Evolutionary conservation across 2,797 vertebrate species (phyloP).

Genomic region (Ibycter americanus): DNA sequence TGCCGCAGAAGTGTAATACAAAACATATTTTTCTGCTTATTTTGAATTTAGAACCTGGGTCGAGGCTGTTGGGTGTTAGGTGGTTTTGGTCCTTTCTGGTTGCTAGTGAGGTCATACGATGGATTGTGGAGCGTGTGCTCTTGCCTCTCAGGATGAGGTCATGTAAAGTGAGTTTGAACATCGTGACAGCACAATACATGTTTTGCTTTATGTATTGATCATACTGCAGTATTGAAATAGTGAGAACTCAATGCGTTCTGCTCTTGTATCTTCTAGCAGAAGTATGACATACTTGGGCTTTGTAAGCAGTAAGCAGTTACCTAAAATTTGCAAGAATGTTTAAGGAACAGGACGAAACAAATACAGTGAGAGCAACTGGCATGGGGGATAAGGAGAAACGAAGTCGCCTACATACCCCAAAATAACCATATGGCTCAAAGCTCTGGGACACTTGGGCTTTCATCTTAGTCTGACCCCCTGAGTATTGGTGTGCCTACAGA

Average conservation of each 20-base stretch:
- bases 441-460: neutral
- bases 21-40: neutral
- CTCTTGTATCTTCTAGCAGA: neutral
- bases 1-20: neutral
- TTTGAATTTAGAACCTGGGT: neutral
- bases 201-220: rapidly evolving
- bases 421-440: neutral
- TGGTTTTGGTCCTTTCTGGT: neutral
- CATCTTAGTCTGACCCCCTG: neutral
- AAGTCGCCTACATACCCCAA: neutral
- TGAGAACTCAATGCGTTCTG: neutral
- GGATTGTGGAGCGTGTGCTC: neutral
- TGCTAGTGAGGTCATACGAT: neutral
- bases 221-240: rapidly evolving
- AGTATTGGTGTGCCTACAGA: rapidly evolving
- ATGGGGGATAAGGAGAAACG: neutral
- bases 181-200: rapidly evolving
- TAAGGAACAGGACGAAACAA: neutral
- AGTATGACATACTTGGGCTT: neutral
- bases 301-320: neutral
- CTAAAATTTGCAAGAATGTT: neutral
- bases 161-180: neutral
- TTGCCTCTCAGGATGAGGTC: neutral
- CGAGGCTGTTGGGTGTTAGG: neutral
- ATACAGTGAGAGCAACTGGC: neutral